phyloP scores from a whole-genome alignment of 1,140 invertebrate species.

The Zaprionus davidi region DNA sequence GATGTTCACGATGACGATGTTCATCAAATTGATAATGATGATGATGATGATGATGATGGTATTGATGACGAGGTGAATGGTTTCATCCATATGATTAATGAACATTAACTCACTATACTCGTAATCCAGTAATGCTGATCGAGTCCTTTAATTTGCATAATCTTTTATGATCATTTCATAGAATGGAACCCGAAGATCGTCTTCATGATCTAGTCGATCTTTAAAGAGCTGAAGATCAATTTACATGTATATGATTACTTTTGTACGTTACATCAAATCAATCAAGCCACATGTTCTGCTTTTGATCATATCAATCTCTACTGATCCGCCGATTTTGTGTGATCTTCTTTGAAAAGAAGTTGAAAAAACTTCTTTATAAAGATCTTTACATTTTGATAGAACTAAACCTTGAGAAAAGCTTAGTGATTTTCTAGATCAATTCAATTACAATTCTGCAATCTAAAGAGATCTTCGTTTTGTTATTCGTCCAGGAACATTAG shows the following conservation, averaged over 20 bases:
- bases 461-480: too few relatives aligned
- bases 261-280: background rate
- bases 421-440: too few relatives aligned
- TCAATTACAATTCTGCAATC: too few relatives aligned
- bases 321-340: background rate
- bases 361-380: too few relatives aligned
- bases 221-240: background rate
- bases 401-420: too few relatives aligned
- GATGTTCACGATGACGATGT: conserved; percentile 26
- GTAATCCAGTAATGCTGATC: conserved; percentile 2
- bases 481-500: too few relatives aligned
- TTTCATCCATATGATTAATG: background rate
- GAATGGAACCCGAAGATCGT: background rate
- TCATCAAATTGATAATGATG: conserved; percentile 18
- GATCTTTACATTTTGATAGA: too few relatives aligned
- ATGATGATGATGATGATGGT: conserved; percentile 24
- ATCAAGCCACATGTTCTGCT: background rate
- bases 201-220: background rate
- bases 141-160: background rate
- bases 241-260: too few relatives aligned
- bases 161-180: background rate
- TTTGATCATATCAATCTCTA: background rate
- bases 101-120: background rate
- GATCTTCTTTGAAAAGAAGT: background rate
- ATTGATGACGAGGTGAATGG: conserved; percentile 39